These are phyloP conservation scores for Cylindroiulus punctatus DNA, from an alignment of 2,888 invertebrate species.

Conservation along the genomic window DNA sequence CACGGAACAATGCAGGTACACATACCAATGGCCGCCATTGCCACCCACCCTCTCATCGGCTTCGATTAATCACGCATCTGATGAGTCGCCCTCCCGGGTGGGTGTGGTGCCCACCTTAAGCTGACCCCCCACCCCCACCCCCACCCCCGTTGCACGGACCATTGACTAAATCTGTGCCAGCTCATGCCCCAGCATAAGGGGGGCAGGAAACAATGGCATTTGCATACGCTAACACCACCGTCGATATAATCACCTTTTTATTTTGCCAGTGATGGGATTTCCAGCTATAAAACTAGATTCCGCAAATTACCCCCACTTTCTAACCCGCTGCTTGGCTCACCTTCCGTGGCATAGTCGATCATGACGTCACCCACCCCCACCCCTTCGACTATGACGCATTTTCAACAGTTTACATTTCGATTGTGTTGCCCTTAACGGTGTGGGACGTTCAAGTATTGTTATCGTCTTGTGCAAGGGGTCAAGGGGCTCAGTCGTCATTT, in stretches of 20 bases:
- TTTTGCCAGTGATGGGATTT: not conserved
- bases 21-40: too few relatives aligned
- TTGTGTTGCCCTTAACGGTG: not conserved
- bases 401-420: not conserved
- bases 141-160: not conserved
- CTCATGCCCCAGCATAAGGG: slow-evolving; percentile 2
- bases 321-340: not conserved
- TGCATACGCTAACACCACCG: not conserved
- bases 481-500: too few relatives aligned
- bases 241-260: slow-evolving; percentile 8
- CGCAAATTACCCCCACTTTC: not conserved
- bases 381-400: not conserved
- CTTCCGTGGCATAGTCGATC: not conserved
- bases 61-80: slow-evolving; percentile 9
- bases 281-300: slow-evolving; percentile 2
- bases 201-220: slow-evolving; percentile 14
- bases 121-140: not conserved
- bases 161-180: slow-evolving; percentile 9
- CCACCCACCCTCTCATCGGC: not conserved
- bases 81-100: not conserved
- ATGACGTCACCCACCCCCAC: not conserved
- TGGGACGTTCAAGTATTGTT: too few relatives aligned
- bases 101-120: not conserved
- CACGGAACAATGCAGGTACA: not conserved
- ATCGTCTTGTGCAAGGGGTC: too few relatives aligned